Percentiles rank a stretch among this genome's conserved stretches.
Evolutionary conservation across 1,140 invertebrate genomes (phyloP).

Genomic region (Zaprionus kolodkinae): DNA sequence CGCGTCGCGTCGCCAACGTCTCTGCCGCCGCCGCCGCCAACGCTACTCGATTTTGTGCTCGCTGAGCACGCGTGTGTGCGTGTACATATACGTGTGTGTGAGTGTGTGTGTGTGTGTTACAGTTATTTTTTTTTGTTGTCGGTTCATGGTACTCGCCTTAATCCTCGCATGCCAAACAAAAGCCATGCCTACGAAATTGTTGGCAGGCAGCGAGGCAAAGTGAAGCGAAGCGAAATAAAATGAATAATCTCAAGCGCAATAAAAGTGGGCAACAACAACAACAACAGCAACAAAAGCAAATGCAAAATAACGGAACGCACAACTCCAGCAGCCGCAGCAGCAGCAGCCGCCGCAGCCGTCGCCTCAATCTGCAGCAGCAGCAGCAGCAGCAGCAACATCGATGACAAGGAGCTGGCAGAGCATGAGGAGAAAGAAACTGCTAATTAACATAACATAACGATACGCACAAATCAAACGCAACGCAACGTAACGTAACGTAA

Average conservation of each 20-base stretch:
- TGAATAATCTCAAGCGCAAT: slow-evolving; percentile 11
- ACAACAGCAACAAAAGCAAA: slow-evolving; percentile 20
- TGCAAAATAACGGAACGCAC: slow-evolving; percentile 27
- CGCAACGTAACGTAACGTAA: slow-evolving; percentile 9
- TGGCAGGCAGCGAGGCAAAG: slow-evolving; percentile 21
- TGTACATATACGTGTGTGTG: slow-evolving; percentile 30
- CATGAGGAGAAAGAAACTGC: slow-evolving; percentile 15
- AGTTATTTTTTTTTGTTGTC: slow-evolving; percentile 60
- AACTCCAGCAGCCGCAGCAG: neutral
- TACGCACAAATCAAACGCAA: slow-evolving; percentile 43
- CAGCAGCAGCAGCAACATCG: neutral
- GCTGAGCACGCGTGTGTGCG: slow-evolving; percentile 39
- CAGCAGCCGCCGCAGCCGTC: neutral
- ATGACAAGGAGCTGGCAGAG: neutral
- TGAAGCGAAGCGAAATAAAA: slow-evolving; percentile 20
- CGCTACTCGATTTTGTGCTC: slow-evolving; percentile 50
- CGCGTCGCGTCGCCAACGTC: slow-evolving; percentile 8
- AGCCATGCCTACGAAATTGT: slow-evolving; percentile 31
- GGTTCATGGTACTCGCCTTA: slow-evolving; percentile 44
- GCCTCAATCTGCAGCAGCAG: neutral
- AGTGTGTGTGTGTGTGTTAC: slow-evolving; percentile 47
- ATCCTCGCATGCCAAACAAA: slow-evolving; percentile 44
- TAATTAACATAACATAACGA: slow-evolving; percentile 5
- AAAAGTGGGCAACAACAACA: slow-evolving; percentile 30
- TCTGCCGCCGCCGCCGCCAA: slow-evolving; percentile 25